phyloP scores from a whole-genome alignment of 2,888 invertebrate genomes.

The Trichopria drosophilae region DNA sequence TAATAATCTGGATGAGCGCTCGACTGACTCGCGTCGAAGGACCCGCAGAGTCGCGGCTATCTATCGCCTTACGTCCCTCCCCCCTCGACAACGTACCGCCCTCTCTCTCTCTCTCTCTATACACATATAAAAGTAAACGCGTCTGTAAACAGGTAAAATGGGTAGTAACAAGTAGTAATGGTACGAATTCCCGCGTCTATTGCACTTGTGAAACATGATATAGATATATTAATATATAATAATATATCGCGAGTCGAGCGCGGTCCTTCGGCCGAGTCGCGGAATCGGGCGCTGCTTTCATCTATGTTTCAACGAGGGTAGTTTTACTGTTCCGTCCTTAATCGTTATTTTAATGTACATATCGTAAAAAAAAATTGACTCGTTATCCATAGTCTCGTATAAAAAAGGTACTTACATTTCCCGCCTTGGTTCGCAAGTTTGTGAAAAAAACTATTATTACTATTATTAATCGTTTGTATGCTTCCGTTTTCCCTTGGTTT shows the following conservation, averaged over 20 bases:
- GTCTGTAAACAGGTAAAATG: too few species aligned
- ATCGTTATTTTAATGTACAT: too few species aligned
- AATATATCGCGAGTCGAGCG: too few species aligned
- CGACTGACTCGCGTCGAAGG: conserved; percentile 30
- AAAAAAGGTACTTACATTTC: not conserved
- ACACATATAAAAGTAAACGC: too few species aligned
- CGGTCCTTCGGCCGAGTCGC: too few species aligned
- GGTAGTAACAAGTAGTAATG: too few species aligned
- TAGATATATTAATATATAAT: conserved; percentile 31
- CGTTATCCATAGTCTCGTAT: not conserved
- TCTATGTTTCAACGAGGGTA: conserved; percentile 32
- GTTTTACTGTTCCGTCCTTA: conserved; percentile 26
- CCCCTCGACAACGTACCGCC: conserved; percentile 18
- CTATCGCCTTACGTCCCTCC: conserved; percentile 15
- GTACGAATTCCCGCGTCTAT: too few species aligned
- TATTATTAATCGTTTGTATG: too few species aligned
- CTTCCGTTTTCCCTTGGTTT: conserved; percentile 10
- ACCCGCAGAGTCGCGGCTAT: conserved; percentile 30
- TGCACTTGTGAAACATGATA: conserved; percentile 32
- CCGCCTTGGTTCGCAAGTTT: not conserved
- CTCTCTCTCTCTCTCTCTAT: conserved; percentile 19
- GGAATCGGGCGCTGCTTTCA: too few species aligned
- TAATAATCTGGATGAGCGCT: too few species aligned
- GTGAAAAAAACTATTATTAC: not conserved
- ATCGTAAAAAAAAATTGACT: conserved; percentile 6